Evolutionary conservation across 1,140 invertebrate species (phyloP).

Genomic region (Ephestia elutella): DNA sequence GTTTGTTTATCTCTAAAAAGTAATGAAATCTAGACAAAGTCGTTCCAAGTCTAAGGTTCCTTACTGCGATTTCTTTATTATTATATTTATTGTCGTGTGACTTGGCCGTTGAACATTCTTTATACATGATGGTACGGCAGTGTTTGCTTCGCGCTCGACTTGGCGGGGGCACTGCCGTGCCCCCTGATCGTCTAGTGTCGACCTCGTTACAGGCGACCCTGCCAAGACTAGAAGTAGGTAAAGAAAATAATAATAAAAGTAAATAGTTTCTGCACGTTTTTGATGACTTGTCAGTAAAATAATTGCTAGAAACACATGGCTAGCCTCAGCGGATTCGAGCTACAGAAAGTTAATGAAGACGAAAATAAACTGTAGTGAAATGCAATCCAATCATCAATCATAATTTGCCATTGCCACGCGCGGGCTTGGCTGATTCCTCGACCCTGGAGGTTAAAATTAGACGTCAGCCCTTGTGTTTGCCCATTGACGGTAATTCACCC

Average conservation of each 20-base stretch:
- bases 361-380: slow-evolving; percentile 30
- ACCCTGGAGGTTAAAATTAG: slow-evolving; percentile 63
- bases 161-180: too few species aligned
- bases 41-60: too few species aligned
- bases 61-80: too few species aligned
- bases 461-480: slow-evolving; percentile 48
- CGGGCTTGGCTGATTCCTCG: slow-evolving; percentile 53
- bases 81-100: too few species aligned
- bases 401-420: slow-evolving; percentile 62
- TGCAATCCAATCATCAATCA: slow-evolving; percentile 52
- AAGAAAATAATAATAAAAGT: not conserved
- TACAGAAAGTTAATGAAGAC: slow-evolving; percentile 14
- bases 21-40: too few species aligned
- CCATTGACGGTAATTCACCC: slow-evolving; percentile 51
- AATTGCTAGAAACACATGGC: not conserved
- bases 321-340: slow-evolving; percentile 10
- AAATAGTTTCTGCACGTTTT: not conserved
- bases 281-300: not conserved
- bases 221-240: not conserved
- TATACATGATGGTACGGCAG: too few species aligned
- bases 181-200: too few species aligned
- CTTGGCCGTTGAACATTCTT: too few species aligned
- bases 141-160: too few species aligned
- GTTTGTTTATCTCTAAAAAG: too few species aligned
- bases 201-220: too few species aligned